Evolutionary conservation across 2,888 invertebrate species (phyloP).

Genomic region (Polydrusus cervinus): DNA sequence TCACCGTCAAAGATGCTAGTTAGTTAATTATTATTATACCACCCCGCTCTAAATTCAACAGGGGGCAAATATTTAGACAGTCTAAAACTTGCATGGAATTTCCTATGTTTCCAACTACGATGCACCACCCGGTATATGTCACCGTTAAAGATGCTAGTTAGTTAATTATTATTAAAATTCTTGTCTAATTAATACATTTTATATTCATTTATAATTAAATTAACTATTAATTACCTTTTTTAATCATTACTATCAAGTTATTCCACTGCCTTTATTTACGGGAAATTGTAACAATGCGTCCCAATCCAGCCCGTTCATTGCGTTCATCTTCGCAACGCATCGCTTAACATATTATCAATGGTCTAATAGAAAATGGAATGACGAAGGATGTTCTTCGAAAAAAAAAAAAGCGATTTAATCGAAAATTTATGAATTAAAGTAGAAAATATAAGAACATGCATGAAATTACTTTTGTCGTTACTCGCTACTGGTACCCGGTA

Average conservation of each 20-base stretch:
- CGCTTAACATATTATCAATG: slow-evolving; percentile 54
- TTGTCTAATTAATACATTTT: too few species aligned
- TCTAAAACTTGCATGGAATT: too few species aligned
- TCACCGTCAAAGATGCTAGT: too few species aligned
- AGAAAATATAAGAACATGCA: slow-evolving; percentile 56
- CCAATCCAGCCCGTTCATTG: slow-evolving; percentile 42
- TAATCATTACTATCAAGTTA: not conserved
- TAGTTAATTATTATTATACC: too few species aligned
- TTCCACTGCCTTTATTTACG: not conserved
- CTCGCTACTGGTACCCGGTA: slow-evolving; percentile 41
- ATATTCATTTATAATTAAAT: not conserved
- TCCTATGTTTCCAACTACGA: too few species aligned
- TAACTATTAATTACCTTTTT: not conserved
- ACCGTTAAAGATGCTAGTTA: too few species aligned
- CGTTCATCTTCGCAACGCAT: slow-evolving; percentile 51
- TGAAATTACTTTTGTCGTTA: slow-evolving; percentile 56
- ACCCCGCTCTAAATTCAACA: too few species aligned
- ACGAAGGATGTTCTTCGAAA: slow-evolving; percentile 53
- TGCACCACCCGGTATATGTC: too few species aligned
- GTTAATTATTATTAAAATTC: too few species aligned
- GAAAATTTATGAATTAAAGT: slow-evolving; percentile 56
- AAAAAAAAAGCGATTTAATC: slow-evolving; percentile 48
- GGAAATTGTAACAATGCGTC: not conserved
- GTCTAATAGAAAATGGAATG: slow-evolving; percentile 55
- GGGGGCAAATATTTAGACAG: too few species aligned